Evolutionary conservation across 2,888 invertebrate species (phyloP), one percentile per base, ranked within the genome.

Genomic region (Drosophila niveifrons): DNA sequence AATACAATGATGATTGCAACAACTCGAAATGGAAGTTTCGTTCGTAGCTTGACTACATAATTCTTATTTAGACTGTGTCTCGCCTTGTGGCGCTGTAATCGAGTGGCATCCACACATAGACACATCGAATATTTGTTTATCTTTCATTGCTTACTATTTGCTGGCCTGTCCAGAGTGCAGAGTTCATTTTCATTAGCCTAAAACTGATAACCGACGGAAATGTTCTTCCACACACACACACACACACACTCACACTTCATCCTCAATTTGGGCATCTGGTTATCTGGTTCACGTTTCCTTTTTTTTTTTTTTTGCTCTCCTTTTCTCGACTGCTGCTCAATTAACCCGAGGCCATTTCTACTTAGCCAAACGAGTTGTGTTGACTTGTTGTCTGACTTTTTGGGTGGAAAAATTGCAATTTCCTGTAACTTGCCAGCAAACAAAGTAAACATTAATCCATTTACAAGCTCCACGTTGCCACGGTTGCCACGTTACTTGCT

Each of bases 381-480:
- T 88, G 84, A 88, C 84, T 83, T 88, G 90, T 88, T 83, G 83
- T 89, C 82, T 89, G 80, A 80, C 66, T 66, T 88, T 90, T 84
- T 82, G 89, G 90, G 80, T 86, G 70, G 81, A 85, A 90, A 90
- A 83, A 90, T 86, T 62, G 89, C 81, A 85, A 90, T 85, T 88
- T 85, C 89, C 89, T 88, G 89, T 70, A 86, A 83, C 80, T 89
- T 73, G 8, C 66, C 52, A 62, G 43, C 65, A 66, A 89, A 87
- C 82, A 90, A 86, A 89, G 90, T 90, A 90, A 89, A 90, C 88
- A 86, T 84, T 86, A 90, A 86, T 86, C 86, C 89, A 90, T 89
- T 86, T 88, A 88, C 83, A 88, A 78, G 80, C 23, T 23, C 23
- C 23, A 23, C 23, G 36, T 59, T 63, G 46, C 47, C 3, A 52